These are phyloP conservation scores for Podargus strigoides DNA, from an alignment of 2,797 vertebrate species.

Conservation along the genomic window DNA sequence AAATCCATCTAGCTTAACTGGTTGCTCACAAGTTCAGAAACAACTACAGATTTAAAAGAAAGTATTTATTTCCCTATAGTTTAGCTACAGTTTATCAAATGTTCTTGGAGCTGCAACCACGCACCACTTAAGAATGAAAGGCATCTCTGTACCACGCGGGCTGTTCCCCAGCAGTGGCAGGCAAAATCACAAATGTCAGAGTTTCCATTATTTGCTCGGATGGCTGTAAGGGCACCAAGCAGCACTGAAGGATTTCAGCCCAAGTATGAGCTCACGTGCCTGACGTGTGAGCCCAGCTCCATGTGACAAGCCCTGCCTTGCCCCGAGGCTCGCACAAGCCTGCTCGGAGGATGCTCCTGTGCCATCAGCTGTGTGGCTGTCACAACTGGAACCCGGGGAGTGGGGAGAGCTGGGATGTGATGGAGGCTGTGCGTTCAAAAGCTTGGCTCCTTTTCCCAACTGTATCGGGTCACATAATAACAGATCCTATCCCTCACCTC, in stretches of 20 bases:
- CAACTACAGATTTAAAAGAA: background rate
- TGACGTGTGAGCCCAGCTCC: background rate
- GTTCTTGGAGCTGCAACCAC: background rate
- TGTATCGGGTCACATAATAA: background rate
- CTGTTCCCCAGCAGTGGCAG: background rate
- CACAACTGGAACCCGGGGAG: background rate
- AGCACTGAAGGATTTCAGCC: background rate
- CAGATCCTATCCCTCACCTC: background rate
- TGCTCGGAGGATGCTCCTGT: too few species aligned
- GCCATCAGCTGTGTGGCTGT: too few species aligned
- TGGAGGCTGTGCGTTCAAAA: background rate
- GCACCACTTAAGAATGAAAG: background rate
- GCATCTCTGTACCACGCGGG: background rate
- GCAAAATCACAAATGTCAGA: background rate
- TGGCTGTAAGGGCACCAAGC: background rate
- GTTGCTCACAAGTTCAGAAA: background rate
- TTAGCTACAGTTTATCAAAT: background rate
- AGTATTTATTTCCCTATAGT: background rate
- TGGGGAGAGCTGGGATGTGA: background rate
- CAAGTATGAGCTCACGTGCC: background rate
- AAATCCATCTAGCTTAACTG: slow-evolving; percentile 18
- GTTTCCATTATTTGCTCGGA: background rate
- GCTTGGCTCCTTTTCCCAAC: background rate
- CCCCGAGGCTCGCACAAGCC: too few species aligned
- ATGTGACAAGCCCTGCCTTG: too few species aligned